Evolutionary conservation across 2,888 invertebrate genomes (phyloP).

Genomic region (Muschampia plurimacula): DNA sequence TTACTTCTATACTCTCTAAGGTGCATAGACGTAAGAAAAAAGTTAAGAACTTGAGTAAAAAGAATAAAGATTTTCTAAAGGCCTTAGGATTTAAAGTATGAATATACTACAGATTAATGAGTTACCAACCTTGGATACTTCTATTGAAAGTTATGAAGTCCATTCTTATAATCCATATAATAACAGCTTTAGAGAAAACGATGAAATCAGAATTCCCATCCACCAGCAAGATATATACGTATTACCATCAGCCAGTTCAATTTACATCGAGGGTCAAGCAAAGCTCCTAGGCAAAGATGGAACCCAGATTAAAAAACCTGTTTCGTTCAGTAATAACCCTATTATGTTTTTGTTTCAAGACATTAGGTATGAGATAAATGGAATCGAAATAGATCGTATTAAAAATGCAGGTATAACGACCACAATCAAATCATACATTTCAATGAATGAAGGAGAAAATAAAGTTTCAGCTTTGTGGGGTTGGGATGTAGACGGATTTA

Average conservation of each 20-base stretch:
- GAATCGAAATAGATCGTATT: constrained; percentile 41
- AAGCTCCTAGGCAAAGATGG: constrained; percentile 8
- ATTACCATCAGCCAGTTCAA: constrained; percentile 43
- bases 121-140: constrained; percentile 38
- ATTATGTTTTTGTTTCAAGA: constrained; percentile 24
- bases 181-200: constrained; percentile 43
- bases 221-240: constrained; percentile 41
- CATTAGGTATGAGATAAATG: constrained; percentile 35
- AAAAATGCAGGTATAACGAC: constrained; percentile 43
- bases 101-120: constrained; percentile 40
- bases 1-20: constrained; percentile 11
- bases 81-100: constrained; percentile 41
- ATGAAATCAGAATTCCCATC: constrained; percentile 43
- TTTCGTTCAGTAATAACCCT: background rate
- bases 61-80: constrained; percentile 42
- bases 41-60: constrained; percentile 35
- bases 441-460: constrained; percentile 3
- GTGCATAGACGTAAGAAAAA: constrained; percentile 37
- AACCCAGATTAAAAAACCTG: constrained; percentile 1
- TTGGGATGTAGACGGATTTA: background rate
- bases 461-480: constrained; percentile 5
- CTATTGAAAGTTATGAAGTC: constrained; percentile 43
- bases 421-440: constrained; percentile 30
- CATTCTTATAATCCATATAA: constrained; percentile 44
- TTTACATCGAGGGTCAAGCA: constrained; percentile 34